These are phyloP conservation scores for Loris lydekkerianus DNA, from an alignment of 2,797 vertebrate genomes.

Conservation along the genomic window DNA sequence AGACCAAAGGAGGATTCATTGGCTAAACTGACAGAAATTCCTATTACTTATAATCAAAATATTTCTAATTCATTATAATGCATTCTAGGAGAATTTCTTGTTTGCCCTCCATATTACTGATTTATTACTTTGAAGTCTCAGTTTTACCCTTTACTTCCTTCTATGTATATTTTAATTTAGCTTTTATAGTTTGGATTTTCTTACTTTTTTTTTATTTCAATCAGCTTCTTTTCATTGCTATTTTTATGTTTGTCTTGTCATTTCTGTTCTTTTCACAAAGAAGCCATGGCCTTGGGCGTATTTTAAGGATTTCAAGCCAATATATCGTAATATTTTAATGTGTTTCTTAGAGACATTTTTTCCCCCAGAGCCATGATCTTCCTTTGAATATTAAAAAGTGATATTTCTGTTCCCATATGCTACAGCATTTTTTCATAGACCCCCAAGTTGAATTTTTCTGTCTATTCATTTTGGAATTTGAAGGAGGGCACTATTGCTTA, in stretches of 20 bases:
- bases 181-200: not conserved
- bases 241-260: constrained; percentile 28
- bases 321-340: constrained; percentile 29
- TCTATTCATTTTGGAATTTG: constrained; percentile 13
- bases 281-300: constrained; percentile 18
- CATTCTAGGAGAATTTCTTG: not conserved
- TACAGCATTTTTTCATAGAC: constrained; percentile 1
- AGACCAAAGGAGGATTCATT: not conserved
- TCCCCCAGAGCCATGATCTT: constrained; percentile 8
- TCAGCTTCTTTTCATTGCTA: not conserved
- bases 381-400: constrained; percentile 52
- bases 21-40: not conserved
- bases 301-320: constrained; percentile 47
- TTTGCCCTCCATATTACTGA: not conserved
- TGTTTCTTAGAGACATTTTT: constrained; percentile 11
- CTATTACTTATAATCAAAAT: not conserved
- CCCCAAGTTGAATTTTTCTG: constrained; percentile 24
- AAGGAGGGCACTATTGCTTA: constrained; percentile 26
- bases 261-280: constrained; percentile 49
- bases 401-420: constrained; percentile 14
- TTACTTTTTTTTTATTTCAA: constrained; percentile 7
- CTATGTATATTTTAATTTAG: constrained; percentile 11
- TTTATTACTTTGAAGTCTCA: not conserved
- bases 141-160: constrained; percentile 10
- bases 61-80: not conserved